These are phyloP conservation scores for Ypsolopha sequella DNA, from an alignment of 2,888 invertebrate species.

Conservation along the genomic window DNA sequence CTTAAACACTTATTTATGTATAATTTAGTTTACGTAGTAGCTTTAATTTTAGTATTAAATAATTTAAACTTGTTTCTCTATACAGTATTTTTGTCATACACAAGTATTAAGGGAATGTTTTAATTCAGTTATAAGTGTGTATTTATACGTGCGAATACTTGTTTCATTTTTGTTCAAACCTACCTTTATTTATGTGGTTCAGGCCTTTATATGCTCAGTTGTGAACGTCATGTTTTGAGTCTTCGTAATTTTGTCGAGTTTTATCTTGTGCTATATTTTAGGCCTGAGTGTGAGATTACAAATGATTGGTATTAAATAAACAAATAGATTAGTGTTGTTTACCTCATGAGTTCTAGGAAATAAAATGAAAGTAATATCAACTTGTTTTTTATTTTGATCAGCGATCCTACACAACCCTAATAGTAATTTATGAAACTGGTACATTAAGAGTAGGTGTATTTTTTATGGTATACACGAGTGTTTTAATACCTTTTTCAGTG, in stretches of 20 bases:
- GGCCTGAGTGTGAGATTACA: constrained; percentile 25
- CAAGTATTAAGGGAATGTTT: constrained; percentile 47
- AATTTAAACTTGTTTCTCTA: constrained; percentile 20
- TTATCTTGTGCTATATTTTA: background rate
- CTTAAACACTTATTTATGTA: constrained; percentile 58
- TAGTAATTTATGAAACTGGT: no score
- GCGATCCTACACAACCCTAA: background rate
- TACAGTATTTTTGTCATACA: constrained; percentile 28
- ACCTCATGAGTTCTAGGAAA: constrained; percentile 70
- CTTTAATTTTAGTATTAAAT: constrained; percentile 47
- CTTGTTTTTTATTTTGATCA: constrained; percentile 22
- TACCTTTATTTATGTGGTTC: no score
- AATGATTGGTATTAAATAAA: constrained; percentile 41
- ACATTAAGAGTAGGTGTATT: no score
- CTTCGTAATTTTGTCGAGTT: no score
- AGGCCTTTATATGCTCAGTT: no score
- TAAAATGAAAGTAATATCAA: constrained; percentile 55
- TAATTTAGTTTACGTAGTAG: constrained; percentile 54
- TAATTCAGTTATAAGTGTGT: background rate
- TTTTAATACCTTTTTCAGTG: no score
- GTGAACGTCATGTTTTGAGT: no score
- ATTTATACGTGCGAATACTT: constrained; percentile 5
- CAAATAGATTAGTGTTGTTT: constrained; percentile 64
- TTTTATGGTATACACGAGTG: no score
- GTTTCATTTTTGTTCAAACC: background rate